Base-by-base conservation (phyloP, 2,888 invertebrate genomes). In the Oxystoma pomonae region DNA sequence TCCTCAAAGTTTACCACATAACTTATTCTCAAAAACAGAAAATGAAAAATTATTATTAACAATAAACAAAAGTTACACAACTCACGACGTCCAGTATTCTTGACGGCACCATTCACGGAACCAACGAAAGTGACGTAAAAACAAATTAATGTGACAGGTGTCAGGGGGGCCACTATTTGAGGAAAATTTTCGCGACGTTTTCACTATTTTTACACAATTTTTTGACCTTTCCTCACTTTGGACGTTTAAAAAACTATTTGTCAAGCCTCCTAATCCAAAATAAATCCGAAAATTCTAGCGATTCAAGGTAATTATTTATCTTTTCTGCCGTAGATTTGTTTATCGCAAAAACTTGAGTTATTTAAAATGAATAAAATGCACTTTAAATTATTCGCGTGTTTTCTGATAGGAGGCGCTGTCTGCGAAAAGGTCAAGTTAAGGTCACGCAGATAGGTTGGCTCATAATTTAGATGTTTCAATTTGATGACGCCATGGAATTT, bases 1-100 rank as follows among this genome's bases (percentile, higher is more conserved):
- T 67, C 68, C 62, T 66, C 64, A 58, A 66, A 64, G 67, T 66
- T 67, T 58, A 67, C 67, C 64, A 70, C n/a, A n/a, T n/a, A n/a
- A n/a, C n/a, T n/a, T n/a, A n/a, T n/a, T n/a, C n/a, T 35, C 12
- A 35, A 35, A 12, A 35, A 35, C 35, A 35, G 12, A 35, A 7
- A 35, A 35, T 35, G 35, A 7, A 35, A n/a, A n/a, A n/a, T n/a
- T 12, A 7, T 35, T 35, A 35, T 35, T 7, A 35, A 35, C 35
- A 35, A 35, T 35, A 35, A 35, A 35, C 35, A 35, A 35, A 35
- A 35, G 35, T 35, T 35, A 35, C 35, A 35, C 35, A 35, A 35
- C 35, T 12, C 5, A 35, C 35, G 35, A 35, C 35, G 12, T 35
- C 12, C 35, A 35, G 5, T 35, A 7, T 3, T 35, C 12, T 35